A percentile compares a stretch with the other conserved stretches of the same genome.
Conservation (phyloP, 2,113 vertebrate species). For the Actenoides lindsayi region DNA sequence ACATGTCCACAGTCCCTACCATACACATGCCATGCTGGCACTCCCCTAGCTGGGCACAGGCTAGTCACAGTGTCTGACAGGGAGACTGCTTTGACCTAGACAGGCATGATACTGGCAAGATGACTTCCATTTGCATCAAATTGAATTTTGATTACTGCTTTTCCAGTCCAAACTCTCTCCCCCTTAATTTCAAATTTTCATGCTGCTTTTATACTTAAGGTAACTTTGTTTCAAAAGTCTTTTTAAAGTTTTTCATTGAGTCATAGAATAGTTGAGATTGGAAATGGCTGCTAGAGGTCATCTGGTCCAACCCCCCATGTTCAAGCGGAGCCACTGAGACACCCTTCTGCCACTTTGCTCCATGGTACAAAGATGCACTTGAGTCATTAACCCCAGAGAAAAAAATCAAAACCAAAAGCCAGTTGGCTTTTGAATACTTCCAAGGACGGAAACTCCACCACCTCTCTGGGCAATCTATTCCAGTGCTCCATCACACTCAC, state of each 20-base stretch:
- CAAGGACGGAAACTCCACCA: not conserved
- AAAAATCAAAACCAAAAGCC: not conserved
- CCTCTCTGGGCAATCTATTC: not conserved
- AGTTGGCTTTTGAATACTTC: not conserved
- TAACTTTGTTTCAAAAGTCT: not conserved
- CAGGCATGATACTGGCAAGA: not conserved
- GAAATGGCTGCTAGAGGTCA: not conserved
- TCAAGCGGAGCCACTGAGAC: not conserved
- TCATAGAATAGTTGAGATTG: not conserved
- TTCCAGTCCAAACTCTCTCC: not conserved
- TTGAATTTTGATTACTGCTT: not conserved
- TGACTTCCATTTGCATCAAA: not conserved
- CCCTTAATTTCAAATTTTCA: not conserved
- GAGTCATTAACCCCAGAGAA: no score
- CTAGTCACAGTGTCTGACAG: not conserved
- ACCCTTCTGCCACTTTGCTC: no score
- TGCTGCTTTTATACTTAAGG: not conserved
- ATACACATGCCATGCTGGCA: not conserved
- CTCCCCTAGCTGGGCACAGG: not conserved
- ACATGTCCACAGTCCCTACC: not conserved
- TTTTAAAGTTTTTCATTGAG: not conserved
- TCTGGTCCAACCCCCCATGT: not conserved
- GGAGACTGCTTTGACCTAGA: not conserved
- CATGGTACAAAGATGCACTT: no score
- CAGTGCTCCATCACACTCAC: not conserved